A percentile compares a stretch with the other conserved stretches of the same genome.
phyloP scores from a whole-genome alignment of 1,140 invertebrate species.

The Pinna nobilis region DNA sequence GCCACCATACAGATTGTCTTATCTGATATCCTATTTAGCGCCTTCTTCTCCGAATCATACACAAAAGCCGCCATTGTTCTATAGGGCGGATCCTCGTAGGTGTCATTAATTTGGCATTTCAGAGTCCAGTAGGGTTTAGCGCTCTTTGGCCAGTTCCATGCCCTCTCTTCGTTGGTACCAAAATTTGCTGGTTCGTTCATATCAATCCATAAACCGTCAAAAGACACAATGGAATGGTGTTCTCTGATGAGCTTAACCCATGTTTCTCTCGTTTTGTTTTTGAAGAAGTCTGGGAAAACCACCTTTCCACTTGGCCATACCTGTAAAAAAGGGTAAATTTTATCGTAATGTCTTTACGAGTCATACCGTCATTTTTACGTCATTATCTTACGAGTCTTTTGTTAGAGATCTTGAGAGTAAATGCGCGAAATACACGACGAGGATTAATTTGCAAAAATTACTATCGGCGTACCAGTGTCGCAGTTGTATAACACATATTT shows the following conservation, averaged over 20 bases:
- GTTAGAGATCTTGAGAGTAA: neutral
- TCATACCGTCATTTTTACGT: neutral
- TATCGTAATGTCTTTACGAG: too few species aligned
- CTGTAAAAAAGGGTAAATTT: conserved; percentile 42
- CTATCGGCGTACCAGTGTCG: too few species aligned
- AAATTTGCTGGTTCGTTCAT: conserved; percentile 77
- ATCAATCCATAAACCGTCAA: conserved; percentile 74
- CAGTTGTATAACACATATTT: too few species aligned
- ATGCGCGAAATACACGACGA: too few species aligned
- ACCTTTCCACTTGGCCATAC: conserved; percentile 69
- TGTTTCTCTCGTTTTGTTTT: conserved; percentile 50
- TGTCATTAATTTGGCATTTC: conserved; percentile 55
- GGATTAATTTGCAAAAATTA: too few species aligned
- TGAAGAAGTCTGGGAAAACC: conserved; percentile 71
- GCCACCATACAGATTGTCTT: conserved; percentile 66
- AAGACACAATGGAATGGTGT: conserved; percentile 57
- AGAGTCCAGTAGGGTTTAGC: conserved; percentile 62
- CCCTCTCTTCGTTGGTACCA: conserved; percentile 72
- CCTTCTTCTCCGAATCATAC: conserved; percentile 50
- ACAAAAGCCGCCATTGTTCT: conserved; percentile 64
- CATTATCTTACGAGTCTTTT: neutral
- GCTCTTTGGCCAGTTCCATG: conserved; percentile 71
- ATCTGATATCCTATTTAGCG: conserved; percentile 45
- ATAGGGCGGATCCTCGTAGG: conserved; percentile 65
- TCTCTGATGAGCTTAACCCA: conserved; percentile 66